Conservation (phyloP, 2,888 invertebrate genomes). For the Andrena bucephala region DNA sequence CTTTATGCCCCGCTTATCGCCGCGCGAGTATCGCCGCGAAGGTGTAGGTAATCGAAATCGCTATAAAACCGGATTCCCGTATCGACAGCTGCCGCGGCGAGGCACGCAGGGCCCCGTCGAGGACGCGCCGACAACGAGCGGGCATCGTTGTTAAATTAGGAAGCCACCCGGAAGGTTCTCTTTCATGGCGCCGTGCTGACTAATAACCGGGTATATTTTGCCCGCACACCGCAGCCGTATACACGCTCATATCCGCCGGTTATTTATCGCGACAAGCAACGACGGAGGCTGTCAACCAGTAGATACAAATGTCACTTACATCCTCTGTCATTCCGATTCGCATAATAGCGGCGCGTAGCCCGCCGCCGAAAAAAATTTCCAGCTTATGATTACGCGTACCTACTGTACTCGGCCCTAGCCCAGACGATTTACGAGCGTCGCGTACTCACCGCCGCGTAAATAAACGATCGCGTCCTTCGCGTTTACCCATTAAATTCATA, state of each 20-base stretch:
- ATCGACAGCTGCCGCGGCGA: conserved; percentile 54
- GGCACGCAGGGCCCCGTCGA: neutral
- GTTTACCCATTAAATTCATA: conserved; percentile 27
- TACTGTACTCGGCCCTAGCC: neutral
- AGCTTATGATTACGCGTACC: conserved; percentile 8
- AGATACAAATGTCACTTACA: conserved; percentile 1
- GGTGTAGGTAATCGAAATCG: conserved; percentile 60
- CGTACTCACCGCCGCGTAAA: conserved; percentile 24
- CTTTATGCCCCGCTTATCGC: conserved; percentile 66
- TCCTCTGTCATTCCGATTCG: conserved; percentile 5
- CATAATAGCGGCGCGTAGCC: conserved; percentile 9
- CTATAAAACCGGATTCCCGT: conserved; percentile 63
- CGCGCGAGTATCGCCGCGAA: conserved; percentile 34
- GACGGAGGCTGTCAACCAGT: neutral
- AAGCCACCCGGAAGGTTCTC: neutral
- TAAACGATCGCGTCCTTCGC: conserved; percentile 22
- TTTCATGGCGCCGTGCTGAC: neutral
- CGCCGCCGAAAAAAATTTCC: conserved; percentile 15
- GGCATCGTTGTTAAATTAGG: conserved; percentile 37
- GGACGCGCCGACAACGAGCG: neutral
- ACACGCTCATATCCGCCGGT: neutral
- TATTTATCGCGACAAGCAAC: conserved; percentile 18
- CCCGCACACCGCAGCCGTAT: neutral
- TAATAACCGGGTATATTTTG: conserved; percentile 20
- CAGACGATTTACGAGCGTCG: conserved; percentile 34